Conservation (phyloP, 1,140 invertebrate genomes). For the Drosophila kanapiae region DNA sequence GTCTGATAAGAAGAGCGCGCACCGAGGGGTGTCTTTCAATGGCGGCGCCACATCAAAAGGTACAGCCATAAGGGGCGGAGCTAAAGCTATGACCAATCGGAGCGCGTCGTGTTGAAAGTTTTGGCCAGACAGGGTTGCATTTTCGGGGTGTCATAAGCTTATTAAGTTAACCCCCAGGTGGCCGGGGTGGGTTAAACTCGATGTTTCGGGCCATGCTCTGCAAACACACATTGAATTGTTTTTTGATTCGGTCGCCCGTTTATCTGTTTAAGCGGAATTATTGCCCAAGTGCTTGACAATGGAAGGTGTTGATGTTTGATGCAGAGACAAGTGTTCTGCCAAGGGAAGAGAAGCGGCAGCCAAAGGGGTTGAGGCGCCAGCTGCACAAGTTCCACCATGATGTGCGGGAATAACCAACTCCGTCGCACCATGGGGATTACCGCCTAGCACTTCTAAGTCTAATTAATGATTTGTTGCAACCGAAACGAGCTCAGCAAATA, state of each 20-base stretch:
- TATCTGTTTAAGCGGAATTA: constrained; percentile 82
- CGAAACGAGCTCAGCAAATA: constrained; percentile 26
- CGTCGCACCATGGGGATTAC: constrained; percentile 27
- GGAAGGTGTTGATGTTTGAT: constrained; percentile 37
- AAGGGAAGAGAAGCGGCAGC: neutral
- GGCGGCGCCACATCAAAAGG: constrained; percentile 72
- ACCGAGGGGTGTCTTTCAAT: constrained; percentile 46
- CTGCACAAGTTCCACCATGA: constrained; percentile 47
- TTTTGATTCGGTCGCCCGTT: constrained; percentile 69
- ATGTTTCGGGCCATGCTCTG: constrained; percentile 27
- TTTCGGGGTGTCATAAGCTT: constrained; percentile 68
- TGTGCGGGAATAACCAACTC: constrained; percentile 24
- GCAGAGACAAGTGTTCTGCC: constrained; percentile 53
- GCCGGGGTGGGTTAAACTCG: constrained; percentile 10
- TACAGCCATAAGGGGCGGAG: constrained; percentile 57
- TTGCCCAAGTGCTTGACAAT: constrained; percentile 65
- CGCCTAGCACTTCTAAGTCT: constrained; percentile 50
- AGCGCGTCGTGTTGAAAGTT: constrained; percentile 38
- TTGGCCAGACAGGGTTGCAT: constrained; percentile 51
- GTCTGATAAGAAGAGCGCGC: constrained; percentile 53
- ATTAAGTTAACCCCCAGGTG: constrained; percentile 56
- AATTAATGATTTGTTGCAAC: constrained; percentile 74
- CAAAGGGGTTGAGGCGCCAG: constrained; percentile 19
- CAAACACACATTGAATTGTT: constrained; percentile 61
- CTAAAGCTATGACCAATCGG: constrained; percentile 47